Conservation (phyloP, 2,888 invertebrate species). For the Mystacides longicornis region DNA sequence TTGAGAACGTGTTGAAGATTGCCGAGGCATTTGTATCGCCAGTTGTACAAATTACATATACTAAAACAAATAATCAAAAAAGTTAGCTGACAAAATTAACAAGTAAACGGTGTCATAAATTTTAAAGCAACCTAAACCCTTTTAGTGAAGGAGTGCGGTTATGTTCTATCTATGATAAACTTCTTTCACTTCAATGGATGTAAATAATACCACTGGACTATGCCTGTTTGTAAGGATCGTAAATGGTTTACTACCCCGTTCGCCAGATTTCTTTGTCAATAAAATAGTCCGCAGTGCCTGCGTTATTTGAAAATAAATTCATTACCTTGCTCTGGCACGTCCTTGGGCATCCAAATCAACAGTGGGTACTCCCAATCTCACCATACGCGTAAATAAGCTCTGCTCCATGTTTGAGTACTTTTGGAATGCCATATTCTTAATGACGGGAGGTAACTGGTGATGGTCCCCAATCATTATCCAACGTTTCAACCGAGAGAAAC, state of each 20-base stretch:
- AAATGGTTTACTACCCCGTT: too few species aligned
- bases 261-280: background rate
- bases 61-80: conserved; percentile 37
- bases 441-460: conserved; percentile 97
- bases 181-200: too few species aligned
- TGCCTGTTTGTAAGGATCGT: too few species aligned
- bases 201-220: too few species aligned
- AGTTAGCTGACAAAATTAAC: background rate
- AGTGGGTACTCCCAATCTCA: conserved; percentile 92
- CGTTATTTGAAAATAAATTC: background rate
- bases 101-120: background rate
- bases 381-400: conserved; percentile 92
- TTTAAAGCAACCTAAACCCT: background rate
- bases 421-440: conserved; percentile 99
- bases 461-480: conserved; percentile 99
- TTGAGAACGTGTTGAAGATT: conserved; percentile 84
- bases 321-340: conserved; percentile 74
- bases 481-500: conserved; percentile 88
- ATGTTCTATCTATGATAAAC: too few species aligned
- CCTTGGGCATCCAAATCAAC: conserved; percentile 98
- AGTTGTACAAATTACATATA: conserved; percentile 89
- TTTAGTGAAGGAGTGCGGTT: too few species aligned
- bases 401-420: conserved; percentile 99
- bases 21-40: conserved; percentile 94
- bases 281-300: too few species aligned